phyloP scores from a whole-genome alignment of 2,888 invertebrate genomes.

The Pterostichus madidus region DNA sequence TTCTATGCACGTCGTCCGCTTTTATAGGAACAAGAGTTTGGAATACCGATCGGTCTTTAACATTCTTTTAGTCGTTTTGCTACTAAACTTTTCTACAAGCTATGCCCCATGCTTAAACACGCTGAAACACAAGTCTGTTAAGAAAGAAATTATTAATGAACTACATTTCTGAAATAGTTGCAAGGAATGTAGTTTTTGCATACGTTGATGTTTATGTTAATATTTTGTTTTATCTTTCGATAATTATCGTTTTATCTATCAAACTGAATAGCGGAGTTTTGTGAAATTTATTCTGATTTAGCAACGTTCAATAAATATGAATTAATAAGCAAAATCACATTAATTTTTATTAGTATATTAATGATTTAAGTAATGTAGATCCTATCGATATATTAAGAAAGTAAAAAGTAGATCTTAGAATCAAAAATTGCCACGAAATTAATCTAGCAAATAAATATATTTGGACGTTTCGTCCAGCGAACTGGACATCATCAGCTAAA shows the following conservation, averaged over 20 bases:
- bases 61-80: constrained; percentile 48
- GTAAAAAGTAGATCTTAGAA: no score
- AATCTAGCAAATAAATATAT: no score
- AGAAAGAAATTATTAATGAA: constrained; percentile 44
- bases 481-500: no score
- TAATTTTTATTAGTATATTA: no score
- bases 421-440: no score
- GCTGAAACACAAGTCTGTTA: constrained; percentile 15
- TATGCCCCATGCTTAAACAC: constrained; percentile 35
- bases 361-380: no score
- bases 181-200: constrained; percentile 19
- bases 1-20: constrained; percentile 50
- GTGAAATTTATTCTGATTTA: no score
- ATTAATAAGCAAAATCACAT: no score
- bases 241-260: background rate
- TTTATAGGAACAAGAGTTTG: constrained; percentile 46
- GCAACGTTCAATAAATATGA: no score
- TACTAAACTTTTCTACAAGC: constrained; percentile 42
- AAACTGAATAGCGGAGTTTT: background rate
- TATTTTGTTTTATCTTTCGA: background rate
- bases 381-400: no score
- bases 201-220: background rate
- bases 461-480: no score
- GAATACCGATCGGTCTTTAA: constrained; percentile 49
- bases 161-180: constrained; percentile 32